Evolutionary conservation across 2,797 vertebrate species (phyloP).

Genomic region (Sebastolobus altivelis): DNA sequence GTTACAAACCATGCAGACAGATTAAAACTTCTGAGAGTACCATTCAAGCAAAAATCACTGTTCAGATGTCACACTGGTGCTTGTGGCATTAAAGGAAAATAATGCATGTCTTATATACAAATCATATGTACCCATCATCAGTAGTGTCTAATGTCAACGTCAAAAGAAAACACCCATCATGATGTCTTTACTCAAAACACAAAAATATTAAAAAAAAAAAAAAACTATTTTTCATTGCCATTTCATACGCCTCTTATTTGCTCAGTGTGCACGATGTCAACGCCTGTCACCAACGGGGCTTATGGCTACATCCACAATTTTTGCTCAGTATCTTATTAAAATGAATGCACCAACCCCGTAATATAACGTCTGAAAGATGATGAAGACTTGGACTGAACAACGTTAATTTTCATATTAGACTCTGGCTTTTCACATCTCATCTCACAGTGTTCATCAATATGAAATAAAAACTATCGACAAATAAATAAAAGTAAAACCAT

Average conservation of each 20-base stretch:
- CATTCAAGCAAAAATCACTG: constrained; percentile 58
- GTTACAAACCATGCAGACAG: constrained; percentile 54
- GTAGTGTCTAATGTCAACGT: constrained; percentile 78
- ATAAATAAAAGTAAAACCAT: constrained; percentile 74
- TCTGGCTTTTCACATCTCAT: constrained; percentile 64
- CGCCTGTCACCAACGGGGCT: constrained; percentile 33
- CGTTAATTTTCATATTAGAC: constrained; percentile 34
- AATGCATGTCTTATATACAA: constrained; percentile 73
- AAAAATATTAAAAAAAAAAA: constrained; percentile 30
- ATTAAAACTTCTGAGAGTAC: constrained; percentile 68
- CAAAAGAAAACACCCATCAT: constrained; percentile 66
- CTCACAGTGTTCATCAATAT: constrained; percentile 82
- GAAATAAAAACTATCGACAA: constrained; percentile 71
- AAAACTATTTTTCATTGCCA: constrained; percentile 53
- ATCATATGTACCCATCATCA: constrained; percentile 81
- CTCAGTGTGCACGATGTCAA: constrained; percentile 57
- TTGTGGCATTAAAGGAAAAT: constrained; percentile 47
- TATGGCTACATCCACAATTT: constrained; percentile 51
- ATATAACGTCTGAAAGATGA: constrained; percentile 9
- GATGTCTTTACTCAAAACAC: constrained; percentile 67
- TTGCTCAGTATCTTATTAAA: constrained; percentile 34
- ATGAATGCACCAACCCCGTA: constrained; percentile 40
- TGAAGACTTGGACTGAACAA: constrained; percentile 55
- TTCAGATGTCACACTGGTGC: constrained; percentile 60
- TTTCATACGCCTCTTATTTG: constrained; percentile 67